These are phyloP conservation scores for Rousettus leschenaultii DNA, from an alignment of 2,113 vertebrate genomes.

Conservation along the genomic window DNA sequence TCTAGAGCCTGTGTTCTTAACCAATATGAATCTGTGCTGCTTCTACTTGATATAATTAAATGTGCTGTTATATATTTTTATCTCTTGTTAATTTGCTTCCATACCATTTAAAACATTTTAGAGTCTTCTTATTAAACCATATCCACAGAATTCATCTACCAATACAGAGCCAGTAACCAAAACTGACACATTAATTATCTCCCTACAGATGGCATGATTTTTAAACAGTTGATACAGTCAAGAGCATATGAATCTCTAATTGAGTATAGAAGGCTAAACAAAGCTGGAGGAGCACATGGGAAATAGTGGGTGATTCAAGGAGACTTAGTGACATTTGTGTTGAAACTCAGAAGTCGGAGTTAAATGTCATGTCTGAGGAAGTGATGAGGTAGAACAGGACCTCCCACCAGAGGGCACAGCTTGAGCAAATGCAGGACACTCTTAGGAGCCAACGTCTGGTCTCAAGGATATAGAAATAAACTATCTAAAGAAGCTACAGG, in stretches of 20 bases:
- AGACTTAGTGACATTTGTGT: neutral
- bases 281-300: neutral
- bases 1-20: neutral
- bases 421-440: neutral
- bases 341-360: neutral
- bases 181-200: neutral
- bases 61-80: neutral
- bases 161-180: neutral
- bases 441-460: neutral
- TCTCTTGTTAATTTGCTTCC: constrained; percentile 31
- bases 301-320: neutral
- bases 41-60: neutral
- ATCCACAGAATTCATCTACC: neutral
- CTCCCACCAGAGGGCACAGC: neutral
- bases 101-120: neutral
- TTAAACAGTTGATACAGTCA: neutral
- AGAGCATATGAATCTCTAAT: neutral
- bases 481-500: neutral
- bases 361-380: neutral
- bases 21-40: neutral
- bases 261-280: neutral
- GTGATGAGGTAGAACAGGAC: neutral
- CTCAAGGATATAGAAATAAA: neutral
- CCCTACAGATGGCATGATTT: neutral
- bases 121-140: neutral